Evolutionary conservation across 1,140 invertebrate genomes (phyloP).

Genomic region (Asobara japonica): DNA sequence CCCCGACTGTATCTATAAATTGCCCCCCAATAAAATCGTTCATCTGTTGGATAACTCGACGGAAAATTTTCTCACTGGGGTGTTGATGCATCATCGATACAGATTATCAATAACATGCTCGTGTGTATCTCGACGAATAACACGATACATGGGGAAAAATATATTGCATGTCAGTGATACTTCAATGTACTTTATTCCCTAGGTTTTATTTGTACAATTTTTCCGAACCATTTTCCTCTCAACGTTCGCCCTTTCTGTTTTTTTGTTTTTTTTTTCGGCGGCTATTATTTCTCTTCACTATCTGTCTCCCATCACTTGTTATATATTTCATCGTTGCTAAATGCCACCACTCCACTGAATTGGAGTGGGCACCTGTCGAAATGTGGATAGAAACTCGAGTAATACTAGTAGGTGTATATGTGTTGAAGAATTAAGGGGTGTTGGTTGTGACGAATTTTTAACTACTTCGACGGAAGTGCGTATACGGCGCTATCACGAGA

Average conservation of each 20-base stretch:
- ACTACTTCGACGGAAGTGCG: no score
- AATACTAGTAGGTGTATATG: no score
- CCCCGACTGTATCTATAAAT: conserved; percentile 2
- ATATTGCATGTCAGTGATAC: conserved; percentile 12
- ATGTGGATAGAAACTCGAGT: no score
- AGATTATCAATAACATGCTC: conserved; percentile 13
- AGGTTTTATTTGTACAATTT: not conserved
- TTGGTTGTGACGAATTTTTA: no score
- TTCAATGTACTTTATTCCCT: not conserved
- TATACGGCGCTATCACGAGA: no score
- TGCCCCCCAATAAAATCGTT: conserved; percentile 10
- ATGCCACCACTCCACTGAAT: no score
- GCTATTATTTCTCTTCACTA: not conserved
- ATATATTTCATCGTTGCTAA: not conserved
- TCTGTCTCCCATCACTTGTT: not conserved
- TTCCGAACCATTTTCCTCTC: not conserved
- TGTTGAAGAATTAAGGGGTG: no score
- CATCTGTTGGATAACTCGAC: conserved; percentile 15
- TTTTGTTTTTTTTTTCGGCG: not conserved
- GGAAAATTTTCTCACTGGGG: not conserved
- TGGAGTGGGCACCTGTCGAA: no score
- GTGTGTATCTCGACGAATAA: not conserved
- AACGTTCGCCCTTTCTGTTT: not conserved
- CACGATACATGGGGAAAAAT: not conserved
- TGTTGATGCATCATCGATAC: not conserved